phyloP scores from a whole-genome alignment of 2,113 vertebrate genomes.

The Orthonyx spaldingii region DNA sequence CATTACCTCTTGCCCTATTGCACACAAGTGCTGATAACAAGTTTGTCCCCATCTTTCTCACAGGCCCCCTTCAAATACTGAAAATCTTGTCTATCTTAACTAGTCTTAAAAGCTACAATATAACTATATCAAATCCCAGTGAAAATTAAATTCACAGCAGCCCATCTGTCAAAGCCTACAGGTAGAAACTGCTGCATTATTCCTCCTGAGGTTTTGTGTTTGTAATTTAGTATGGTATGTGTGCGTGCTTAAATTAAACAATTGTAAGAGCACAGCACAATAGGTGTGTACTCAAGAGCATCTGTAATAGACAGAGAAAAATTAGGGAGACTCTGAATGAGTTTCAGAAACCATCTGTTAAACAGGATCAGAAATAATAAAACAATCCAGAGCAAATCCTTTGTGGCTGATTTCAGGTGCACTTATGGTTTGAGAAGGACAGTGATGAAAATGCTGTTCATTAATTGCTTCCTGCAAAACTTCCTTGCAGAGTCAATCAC shows the following conservation, averaged over 20 bases:
- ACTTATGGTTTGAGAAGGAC: neutral
- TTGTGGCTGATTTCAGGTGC: neutral
- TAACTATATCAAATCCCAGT: neutral
- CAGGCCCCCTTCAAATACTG: neutral
- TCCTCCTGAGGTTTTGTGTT: neutral
- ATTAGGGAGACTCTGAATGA: neutral
- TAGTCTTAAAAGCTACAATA: neutral
- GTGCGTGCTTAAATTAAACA: neutral
- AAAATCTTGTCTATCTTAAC: neutral
- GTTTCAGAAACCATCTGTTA: neutral
- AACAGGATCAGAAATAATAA: neutral
- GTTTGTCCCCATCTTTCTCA: neutral
- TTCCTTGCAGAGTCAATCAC: neutral
- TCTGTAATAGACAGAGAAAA: constrained; percentile 3
- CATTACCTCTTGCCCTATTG: neutral
- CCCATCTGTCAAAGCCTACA: neutral
- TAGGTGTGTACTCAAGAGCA: neutral
- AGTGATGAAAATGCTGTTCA: neutral
- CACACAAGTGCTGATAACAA: neutral
- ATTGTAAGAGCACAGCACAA: neutral
- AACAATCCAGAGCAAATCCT: neutral
- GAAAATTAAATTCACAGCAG: neutral
- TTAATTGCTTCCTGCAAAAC: neutral
- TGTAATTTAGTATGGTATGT: neutral
- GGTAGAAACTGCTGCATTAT: neutral